Evolutionary conservation across 1,140 invertebrate genomes (phyloP).

Genomic region (Caenorhabditis briggsae): DNA sequence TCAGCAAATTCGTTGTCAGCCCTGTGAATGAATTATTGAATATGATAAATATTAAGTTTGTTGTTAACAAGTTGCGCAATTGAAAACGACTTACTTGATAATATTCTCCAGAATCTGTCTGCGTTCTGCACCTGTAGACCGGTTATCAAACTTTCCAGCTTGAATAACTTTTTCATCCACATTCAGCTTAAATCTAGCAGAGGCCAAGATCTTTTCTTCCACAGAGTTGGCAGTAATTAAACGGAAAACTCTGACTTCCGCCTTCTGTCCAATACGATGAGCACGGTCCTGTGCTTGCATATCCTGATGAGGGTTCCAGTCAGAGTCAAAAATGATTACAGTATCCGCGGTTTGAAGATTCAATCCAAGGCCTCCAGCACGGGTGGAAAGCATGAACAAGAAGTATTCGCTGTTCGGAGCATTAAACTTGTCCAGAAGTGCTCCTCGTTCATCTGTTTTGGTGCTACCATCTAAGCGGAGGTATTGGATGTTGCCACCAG

Average conservation of each 20-base stretch:
- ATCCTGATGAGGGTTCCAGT: constrained; percentile 99
- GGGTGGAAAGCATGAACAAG: constrained; percentile 93
- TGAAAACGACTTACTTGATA: constrained; percentile 79
- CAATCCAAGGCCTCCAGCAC: constrained; percentile 94
- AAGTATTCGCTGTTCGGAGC: constrained; percentile 90
- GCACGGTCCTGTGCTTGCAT: constrained; percentile 98
- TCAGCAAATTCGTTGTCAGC: constrained; percentile 78
- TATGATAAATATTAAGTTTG: not conserved
- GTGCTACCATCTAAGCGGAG: constrained; percentile 91
- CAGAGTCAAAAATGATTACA: constrained; percentile 99
- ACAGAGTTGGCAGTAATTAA: constrained; percentile 98
- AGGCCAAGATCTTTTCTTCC: constrained; percentile 95
- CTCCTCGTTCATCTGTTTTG: constrained; percentile 95
- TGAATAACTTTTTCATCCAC: constrained; percentile 99
- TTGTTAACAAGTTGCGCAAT: too few species aligned
- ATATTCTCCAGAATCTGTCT: constrained; percentile 94
- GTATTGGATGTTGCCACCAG: constrained; percentile 84
- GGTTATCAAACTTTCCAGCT: constrained; percentile 97
- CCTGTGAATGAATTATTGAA: not conserved
- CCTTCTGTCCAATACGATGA: constrained; percentile 97
- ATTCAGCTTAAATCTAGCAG: constrained; percentile 89
- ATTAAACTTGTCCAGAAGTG: constrained; percentile 92
- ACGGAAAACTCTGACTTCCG: constrained; percentile 95
- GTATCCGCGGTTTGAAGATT: constrained; percentile 98
- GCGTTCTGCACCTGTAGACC: constrained; percentile 93